phyloP scores from a whole-genome alignment of 2,888 invertebrate genomes.

The Volucella bombylans region DNA sequence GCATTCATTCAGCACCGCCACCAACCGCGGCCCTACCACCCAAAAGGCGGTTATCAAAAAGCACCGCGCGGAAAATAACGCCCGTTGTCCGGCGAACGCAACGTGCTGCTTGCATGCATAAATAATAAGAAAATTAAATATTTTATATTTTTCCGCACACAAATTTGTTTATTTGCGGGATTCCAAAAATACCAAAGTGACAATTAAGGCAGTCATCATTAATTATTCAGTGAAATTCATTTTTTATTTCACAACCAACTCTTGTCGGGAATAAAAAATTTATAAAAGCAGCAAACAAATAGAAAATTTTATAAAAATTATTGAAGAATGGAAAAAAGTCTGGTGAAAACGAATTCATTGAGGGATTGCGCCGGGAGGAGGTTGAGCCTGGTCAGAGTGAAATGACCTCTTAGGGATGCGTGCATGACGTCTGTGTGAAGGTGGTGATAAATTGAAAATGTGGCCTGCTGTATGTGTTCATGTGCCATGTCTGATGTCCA shows the following conservation, averaged over 20 bases:
- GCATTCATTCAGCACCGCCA: not conserved
- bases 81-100: not conserved
- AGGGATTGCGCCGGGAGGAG: constrained; percentile 5
- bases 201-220: constrained; percentile 69
- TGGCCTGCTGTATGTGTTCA: constrained; percentile 46
- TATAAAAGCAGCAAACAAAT: constrained; percentile 11
- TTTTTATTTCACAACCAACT: constrained; percentile 41
- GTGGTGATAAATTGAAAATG: constrained; percentile 51
- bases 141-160: constrained; percentile 64
- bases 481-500: constrained; percentile 30
- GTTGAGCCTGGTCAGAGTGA: constrained; percentile 33
- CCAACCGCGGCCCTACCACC: not conserved
- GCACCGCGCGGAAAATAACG: not conserved
- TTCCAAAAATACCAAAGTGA: constrained; percentile 73
- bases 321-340: constrained; percentile 39
- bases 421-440: constrained; percentile 1
- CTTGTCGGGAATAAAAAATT: constrained; percentile 13
- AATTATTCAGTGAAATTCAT: constrained; percentile 62
- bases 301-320: constrained; percentile 1
- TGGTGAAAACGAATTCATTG: constrained; percentile 56
- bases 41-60: constrained; percentile 10
- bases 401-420: constrained; percentile 51
- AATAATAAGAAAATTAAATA: constrained; percentile 38
- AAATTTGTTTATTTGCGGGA: constrained; percentile 69
- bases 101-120: constrained; percentile 9